Evolutionary conservation across 2,113 vertebrate species (phyloP).

Genomic region (Pseudorectes ferrugineus): DNA sequence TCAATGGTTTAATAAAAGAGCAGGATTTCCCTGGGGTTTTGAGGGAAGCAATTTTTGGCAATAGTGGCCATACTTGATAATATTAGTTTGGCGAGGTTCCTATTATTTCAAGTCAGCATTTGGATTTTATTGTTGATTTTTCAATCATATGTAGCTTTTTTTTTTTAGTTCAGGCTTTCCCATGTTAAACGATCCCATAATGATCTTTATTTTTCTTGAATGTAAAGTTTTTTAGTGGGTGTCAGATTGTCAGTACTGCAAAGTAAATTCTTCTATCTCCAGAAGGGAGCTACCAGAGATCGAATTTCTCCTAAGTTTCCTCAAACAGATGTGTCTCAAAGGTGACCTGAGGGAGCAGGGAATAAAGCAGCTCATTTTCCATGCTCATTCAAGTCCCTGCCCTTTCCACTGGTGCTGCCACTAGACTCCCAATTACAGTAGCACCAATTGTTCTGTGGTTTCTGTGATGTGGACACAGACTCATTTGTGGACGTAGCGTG

Average conservation of each 20-base stretch:
- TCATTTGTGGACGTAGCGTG: not conserved
- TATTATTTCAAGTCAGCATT: not conserved
- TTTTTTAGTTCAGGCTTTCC: not conserved
- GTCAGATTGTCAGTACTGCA: not conserved
- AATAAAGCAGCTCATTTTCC: not conserved
- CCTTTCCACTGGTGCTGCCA: not conserved
- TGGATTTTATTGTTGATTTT: slow-evolving; percentile 12
- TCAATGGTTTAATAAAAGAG: not conserved
- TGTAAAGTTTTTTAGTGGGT: not conserved
- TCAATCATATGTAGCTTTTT: not conserved
- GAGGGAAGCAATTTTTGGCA: slow-evolving; percentile 1
- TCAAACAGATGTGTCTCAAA: not conserved
- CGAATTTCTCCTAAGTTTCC: not conserved
- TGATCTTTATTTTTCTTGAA: not conserved
- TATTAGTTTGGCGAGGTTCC: not conserved
- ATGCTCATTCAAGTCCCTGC: not conserved
- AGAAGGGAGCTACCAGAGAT: not conserved
- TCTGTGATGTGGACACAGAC: not conserved
- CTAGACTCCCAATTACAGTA: not conserved
- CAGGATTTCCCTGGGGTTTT: not conserved
- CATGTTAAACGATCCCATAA: not conserved
- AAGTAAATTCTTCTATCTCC: not conserved
- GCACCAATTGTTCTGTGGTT: slow-evolving; percentile 26
- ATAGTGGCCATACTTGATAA: not conserved
- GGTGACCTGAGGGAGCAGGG: not conserved